phyloP scores from a whole-genome alignment of 2,797 vertebrate genomes.

The Sebastes diploproa region DNA sequence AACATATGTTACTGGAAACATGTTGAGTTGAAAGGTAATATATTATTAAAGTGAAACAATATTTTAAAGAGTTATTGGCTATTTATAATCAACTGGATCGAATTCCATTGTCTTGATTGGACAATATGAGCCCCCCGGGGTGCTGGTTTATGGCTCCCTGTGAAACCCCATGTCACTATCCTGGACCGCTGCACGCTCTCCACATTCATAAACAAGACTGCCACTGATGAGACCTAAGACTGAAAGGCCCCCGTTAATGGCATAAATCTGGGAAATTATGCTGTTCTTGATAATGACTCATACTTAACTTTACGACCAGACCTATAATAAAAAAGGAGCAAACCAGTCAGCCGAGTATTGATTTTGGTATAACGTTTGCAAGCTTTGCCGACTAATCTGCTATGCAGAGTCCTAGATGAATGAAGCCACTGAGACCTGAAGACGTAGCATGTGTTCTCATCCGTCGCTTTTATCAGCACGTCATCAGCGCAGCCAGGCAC shows the following conservation, averaged over 20 bases:
- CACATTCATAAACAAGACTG: slow-evolving; percentile 50
- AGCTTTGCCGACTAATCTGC: slow-evolving; percentile 40
- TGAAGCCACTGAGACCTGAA: slow-evolving; percentile 45
- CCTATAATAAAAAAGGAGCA: slow-evolving; percentile 62
- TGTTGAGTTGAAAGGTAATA: slow-evolving; percentile 2
- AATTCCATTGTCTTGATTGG: slow-evolving; percentile 54
- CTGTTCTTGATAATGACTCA: slow-evolving; percentile 66
- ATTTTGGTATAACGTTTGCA: slow-evolving; percentile 63
- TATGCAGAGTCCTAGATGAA: slow-evolving; percentile 31
- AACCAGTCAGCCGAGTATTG: slow-evolving; percentile 66
- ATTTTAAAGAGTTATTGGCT: slow-evolving; percentile 17
- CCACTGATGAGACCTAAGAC: slow-evolving; percentile 29
- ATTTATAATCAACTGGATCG: slow-evolving; percentile 37
- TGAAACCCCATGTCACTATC: slow-evolving; percentile 23
- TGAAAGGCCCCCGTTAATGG: slow-evolving; percentile 49
- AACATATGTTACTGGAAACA: neutral
- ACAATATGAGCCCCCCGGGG: slow-evolving; percentile 29
- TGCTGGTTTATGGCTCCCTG: slow-evolving; percentile 41
- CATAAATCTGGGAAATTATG: slow-evolving; percentile 60
- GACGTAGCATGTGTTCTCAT: slow-evolving; percentile 62
- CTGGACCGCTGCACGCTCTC: neutral
- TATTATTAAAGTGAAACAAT: neutral
- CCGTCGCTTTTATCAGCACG: slow-evolving; percentile 73
- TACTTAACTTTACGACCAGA: slow-evolving; percentile 70
- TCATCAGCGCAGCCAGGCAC: slow-evolving; percentile 65